Base-by-base conservation (phyloP, 2,888 invertebrate genomes). In the Cephus sareptanus region DNA sequence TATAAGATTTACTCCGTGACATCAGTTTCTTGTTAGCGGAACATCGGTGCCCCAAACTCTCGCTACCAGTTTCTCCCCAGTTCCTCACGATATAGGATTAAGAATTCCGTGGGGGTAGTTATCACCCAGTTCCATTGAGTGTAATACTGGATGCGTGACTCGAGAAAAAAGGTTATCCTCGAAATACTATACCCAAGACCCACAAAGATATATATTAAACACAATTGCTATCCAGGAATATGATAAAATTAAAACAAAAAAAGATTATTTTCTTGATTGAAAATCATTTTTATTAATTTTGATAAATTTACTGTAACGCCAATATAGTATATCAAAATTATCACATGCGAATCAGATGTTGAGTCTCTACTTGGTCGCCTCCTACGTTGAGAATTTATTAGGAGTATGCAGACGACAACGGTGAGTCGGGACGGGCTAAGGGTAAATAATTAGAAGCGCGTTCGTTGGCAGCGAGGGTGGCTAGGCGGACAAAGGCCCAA, bases 11-110 rank as follows among this genome's bases (percentile, higher is more conserved):
- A 86, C 82, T 83, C 83, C 83, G 84, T 85, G 88, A 88, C 89
- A 89, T 87, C 86, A 86, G 85, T 89, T 89, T 88, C 89, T 88
- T 89, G 87, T 89, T 89, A 89, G 86, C 85, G 84, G 82, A 85
- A 87, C 87, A 85, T 86, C 85, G 85, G 76, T 80, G 82, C 75
- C 74, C 78, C 80, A 81, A 76, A 78, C 77, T 77, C 81, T 77
- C 81, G 82, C 80, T 81, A 80, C 77, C 84, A 81, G 81, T 84
- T 83, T 79, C 75, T 82, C 82, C 81, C 81, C 79, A 75, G 75
- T 80, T 78, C 73, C 77, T 69, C 75, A 35, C 9, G 35, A 30
- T 75, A 75, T 78, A 75, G 79, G 80, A 83, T 83, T 81, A 81
- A 83, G 81, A 81, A 79, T 77, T 69, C 76, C 70, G 69, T 37